These are phyloP conservation scores for Dasypogon diadema DNA, from an alignment of 2,888 invertebrate species.

Conservation along the genomic window DNA sequence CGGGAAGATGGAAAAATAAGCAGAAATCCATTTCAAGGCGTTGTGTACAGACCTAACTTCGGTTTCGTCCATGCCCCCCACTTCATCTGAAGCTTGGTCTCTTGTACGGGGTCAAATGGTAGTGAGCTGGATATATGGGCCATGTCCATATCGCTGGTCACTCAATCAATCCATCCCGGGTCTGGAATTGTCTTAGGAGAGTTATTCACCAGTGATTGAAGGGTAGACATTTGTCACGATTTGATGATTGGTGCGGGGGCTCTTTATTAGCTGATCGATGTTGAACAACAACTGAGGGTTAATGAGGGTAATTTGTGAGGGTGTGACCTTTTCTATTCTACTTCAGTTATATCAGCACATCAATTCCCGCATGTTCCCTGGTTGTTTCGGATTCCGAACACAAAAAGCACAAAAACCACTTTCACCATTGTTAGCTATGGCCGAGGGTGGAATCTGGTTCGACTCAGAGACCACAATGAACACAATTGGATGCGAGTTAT, in stretches of 20 bases:
- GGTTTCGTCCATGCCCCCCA: neutral
- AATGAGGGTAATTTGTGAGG: conserved; percentile 46
- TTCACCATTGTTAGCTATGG: conserved; percentile 30
- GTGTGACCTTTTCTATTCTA: conserved; percentile 34
- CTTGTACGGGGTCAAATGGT: conserved; percentile 18
- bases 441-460: conserved; percentile 20
- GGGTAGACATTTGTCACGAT: conserved; percentile 40
- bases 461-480: conserved; percentile 39
- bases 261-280: conserved; percentile 43
- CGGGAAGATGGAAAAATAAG: conserved; percentile 6
- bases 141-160: conserved; percentile 41
- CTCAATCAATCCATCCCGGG: conserved; percentile 33
- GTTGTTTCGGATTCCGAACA: neutral
- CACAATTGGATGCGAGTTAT: conserved; percentile 35
- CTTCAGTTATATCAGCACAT: conserved; percentile 10
- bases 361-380: conserved; percentile 4
- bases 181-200: conserved; percentile 41
- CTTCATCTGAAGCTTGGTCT: neutral
- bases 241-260: conserved; percentile 26
- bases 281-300: conserved; percentile 24
- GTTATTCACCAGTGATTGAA: conserved; percentile 45
- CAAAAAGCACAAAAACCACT: conserved; percentile 44
- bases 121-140: conserved; percentile 11
- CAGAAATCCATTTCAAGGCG: conserved; percentile 29
- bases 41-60: conserved; percentile 5